Conservation (phyloP, 1,140 invertebrate genomes). For the Rhopalosiphum maidis region DNA sequence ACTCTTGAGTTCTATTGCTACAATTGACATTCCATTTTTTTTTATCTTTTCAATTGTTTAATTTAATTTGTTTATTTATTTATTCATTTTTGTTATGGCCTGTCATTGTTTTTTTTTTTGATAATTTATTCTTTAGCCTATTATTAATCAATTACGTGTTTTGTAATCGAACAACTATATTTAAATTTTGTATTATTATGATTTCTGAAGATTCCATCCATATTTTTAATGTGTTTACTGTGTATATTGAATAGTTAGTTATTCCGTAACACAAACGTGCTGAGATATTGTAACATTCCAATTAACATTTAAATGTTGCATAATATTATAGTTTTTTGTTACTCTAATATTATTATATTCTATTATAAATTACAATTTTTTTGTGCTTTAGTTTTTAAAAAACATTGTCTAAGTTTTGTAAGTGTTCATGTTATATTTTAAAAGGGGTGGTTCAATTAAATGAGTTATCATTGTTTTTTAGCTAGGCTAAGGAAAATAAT, state of each 20-base stretch:
- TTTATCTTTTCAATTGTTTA: not conserved
- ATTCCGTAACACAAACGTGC: not conserved
- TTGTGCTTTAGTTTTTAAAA: slow-evolving; percentile 31
- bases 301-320: not conserved
- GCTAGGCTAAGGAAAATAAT: not conserved
- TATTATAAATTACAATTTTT: not conserved
- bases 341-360: not conserved
- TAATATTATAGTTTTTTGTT: slow-evolving; percentile 19
- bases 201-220: slow-evolving; percentile 48
- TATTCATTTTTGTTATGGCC: not conserved
- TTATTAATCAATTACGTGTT: slow-evolving; percentile 5
- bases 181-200: slow-evolving; percentile 39
- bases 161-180: slow-evolving; percentile 25
- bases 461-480: not conserved
- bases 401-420: not conserved
- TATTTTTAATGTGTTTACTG: slow-evolving; percentile 10
- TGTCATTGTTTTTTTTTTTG: not conserved
- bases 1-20: not conserved
- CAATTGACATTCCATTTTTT: slow-evolving; percentile 36
- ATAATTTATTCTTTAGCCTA: not conserved
- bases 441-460: slow-evolving; percentile 12
- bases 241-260: not conserved
- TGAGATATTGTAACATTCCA: slow-evolving; percentile 32
- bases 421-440: not conserved
- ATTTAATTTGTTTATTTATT: slow-evolving; percentile 17